Evolutionary conservation across 2,113 vertebrate species (phyloP), one percentile per base, ranked within the genome.

Genomic region (Brachyhypopomus gauderio): DNA sequence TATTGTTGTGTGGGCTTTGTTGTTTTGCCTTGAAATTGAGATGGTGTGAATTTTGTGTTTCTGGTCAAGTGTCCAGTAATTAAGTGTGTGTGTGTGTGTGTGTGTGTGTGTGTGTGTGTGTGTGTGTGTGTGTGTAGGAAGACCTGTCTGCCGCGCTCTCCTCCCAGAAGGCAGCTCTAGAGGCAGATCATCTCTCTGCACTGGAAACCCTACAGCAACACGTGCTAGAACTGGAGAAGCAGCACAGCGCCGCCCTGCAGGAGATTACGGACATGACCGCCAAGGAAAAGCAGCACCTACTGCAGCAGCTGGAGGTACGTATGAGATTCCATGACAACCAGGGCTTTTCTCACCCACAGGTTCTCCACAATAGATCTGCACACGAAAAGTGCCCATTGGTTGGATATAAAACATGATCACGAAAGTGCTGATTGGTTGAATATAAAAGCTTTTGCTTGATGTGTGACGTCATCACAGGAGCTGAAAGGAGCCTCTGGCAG

Each of bases 201-300:
- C 78, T 95, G 74, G 93, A 93, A 85, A 62, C 83, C 0, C 89
- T 95, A 3, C 91, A 85, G 27, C 89, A 91, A 5, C 91, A 96
- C 87, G 92, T 94, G 23, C 58, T 95, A 48, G 85, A 85, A 8
- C 85, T 95, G 56, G 95, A 96, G 77, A 87, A 91, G 19, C 93
- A 94, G 66, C 94, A 95, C 71, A 85, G 88, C 25, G 66, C 79
- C n/a, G 88, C 93, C 59, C 86, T 95, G 3, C 86, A 92, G 77
- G 94, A 94, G 58, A 88, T 95, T 45, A 85, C 90, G 0, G 83
- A 89, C 0, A 69, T 91, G 27, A 93, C 86, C 30, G 17, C 79
- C 1, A 52, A 83, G 30, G 92, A 96, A 82, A 89, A 91, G 23
- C 86, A 90, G 55, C 92, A 92, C 59, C 88, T 78, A 4, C 86